phyloP scores from a whole-genome alignment of 2,797 vertebrate species.

The Echeneis naucrates region DNA sequence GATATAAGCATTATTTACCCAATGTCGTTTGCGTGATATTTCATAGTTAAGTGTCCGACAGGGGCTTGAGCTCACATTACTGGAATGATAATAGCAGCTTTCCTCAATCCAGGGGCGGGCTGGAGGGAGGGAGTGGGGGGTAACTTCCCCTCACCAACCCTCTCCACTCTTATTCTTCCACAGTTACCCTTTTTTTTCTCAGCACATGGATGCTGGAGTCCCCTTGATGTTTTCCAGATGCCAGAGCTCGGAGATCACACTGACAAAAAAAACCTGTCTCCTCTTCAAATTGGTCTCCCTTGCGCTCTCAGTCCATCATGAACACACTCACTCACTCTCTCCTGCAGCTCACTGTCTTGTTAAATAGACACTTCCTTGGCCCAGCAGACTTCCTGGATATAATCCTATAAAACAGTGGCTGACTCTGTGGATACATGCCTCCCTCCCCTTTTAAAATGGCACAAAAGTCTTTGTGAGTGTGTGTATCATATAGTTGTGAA shows the following conservation, averaged over 20 bases:
- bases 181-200: constrained; percentile 66
- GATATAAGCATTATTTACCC: constrained; percentile 80
- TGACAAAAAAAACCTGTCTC: constrained; percentile 68
- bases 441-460: constrained; percentile 16
- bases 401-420: constrained; percentile 68
- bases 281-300: constrained; percentile 45
- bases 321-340: constrained; percentile 39
- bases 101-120: constrained; percentile 73
- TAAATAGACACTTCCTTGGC: constrained; percentile 79
- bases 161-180: constrained; percentile 67
- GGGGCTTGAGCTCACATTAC: constrained; percentile 83
- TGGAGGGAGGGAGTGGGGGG: constrained; percentile 5
- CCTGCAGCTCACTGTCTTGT: constrained; percentile 70
- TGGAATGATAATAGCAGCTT: constrained; percentile 87
- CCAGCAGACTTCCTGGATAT: constrained; percentile 64
- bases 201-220: constrained; percentile 79
- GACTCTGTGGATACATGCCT: constrained; percentile 49
- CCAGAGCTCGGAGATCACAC: constrained; percentile 64
- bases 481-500: neutral
- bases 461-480: constrained; percentile 28
- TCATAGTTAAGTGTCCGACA: constrained; percentile 83
- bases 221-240: constrained; percentile 86
- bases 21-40: constrained; percentile 85
- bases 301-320: constrained; percentile 33
- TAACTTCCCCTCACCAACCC: constrained; percentile 64